Conservation (phyloP, 2,797 vertebrate genomes). For the Oryzias sinensis region DNA sequence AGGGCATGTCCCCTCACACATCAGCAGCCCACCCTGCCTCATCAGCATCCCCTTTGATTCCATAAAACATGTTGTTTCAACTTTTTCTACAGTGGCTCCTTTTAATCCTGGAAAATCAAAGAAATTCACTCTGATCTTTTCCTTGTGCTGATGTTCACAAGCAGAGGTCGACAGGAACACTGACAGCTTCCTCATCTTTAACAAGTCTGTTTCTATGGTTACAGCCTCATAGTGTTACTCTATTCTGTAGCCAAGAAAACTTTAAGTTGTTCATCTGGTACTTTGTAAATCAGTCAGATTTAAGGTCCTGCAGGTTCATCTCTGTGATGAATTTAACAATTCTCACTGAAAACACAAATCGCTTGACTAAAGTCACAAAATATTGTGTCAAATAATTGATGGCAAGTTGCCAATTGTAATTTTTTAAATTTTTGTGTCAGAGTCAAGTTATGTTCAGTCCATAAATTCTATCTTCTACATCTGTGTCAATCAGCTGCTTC, state of each 20-base stretch:
- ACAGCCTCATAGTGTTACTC: constrained; percentile 44
- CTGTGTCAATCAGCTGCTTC: no score
- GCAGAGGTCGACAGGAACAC: constrained; percentile 28
- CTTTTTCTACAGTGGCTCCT: constrained; percentile 13
- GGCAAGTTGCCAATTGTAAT: no score
- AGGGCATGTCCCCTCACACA: neutral
- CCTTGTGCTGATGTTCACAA: constrained; percentile 30
- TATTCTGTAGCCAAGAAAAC: constrained; percentile 28
- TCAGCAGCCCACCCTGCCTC: neutral
- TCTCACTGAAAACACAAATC: no score
- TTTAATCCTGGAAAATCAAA: constrained; percentile 46
- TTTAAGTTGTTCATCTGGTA: neutral
- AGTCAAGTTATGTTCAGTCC: no score
- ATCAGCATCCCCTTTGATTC: constrained; percentile 11
- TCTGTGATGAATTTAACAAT: no score
- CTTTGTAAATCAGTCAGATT: no score
- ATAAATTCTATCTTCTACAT: no score
- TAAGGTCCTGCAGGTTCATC: no score
- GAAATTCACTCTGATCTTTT: constrained; percentile 44
- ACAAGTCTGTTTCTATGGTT: constrained; percentile 44
- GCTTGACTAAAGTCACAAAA: no score
- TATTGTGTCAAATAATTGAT: no score
- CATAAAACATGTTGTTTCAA: constrained; percentile 14
- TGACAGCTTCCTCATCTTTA: constrained; percentile 42
- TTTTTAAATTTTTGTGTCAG: no score